Evolutionary conservation across 2,113 vertebrate species (phyloP), one percentile per base, ranked within the genome.

Genomic region (Vulpes ferrilata): DNA sequence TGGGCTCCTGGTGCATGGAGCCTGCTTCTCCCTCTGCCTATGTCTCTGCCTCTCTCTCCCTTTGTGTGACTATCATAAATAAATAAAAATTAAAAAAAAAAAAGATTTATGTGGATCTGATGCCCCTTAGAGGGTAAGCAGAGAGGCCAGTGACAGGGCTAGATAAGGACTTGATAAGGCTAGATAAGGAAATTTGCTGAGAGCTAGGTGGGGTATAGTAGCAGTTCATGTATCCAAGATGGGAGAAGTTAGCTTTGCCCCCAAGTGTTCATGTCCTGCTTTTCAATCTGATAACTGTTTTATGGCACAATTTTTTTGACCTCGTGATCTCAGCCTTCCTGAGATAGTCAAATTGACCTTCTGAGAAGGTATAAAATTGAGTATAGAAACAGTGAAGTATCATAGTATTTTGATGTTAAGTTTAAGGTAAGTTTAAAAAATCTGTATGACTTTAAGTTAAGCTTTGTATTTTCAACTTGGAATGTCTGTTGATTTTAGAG

Each of bases 401-500:
- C 1, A 88, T n/a, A 87, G 12, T 73, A 88, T 94, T 88, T 53
- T 93, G 48, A 85, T 79, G 48, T 73, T 71, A 73, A 73, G 43
- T 71, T 87, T 64, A 71, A 17, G 74, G 51, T 53, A 91, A 71
- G 17, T 38, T 79, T 51, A n/a, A 80, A 80, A 71, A 48, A 71
- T 43, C n/a, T 8, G 22, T 55, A 27, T 67, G 27, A 82, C 43
- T 88, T 96, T 69, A 55, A 93, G 19, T 20, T 84, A 71, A 96
- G 11, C 4, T 69, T 69, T 82, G 10, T 53, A 27, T 95, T 90
- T 95, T 81, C 59, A 84, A 20, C 38, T 86, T 69, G 87, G 76
- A 59, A 53, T 88, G 30, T 30, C 38, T 84, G 30, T 87, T 85
- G 82, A 60, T 81, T 94, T 90, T 82, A 92, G 92, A 83, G 32